Conservation (phyloP, 2,888 invertebrate species). For the Eudasyphora cyanicolor region DNA sequence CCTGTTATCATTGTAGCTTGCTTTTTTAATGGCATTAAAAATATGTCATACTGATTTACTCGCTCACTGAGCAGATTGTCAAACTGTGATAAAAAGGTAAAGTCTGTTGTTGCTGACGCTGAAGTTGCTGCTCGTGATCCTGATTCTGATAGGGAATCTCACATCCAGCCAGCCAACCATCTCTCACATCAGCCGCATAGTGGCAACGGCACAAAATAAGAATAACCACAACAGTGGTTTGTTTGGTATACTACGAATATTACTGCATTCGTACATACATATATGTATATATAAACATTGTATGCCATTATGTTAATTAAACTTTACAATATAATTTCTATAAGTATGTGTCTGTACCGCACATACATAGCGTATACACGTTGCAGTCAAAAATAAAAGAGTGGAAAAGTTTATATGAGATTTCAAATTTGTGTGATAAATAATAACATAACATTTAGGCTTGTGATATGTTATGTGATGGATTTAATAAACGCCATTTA, state of each 20-base stretch:
- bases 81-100: slow-evolving; percentile 23
- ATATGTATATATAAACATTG: neutral
- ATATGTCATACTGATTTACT: slow-evolving; percentile 36
- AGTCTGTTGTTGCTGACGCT: neutral
- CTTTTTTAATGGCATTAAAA: slow-evolving; percentile 29
- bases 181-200: neutral
- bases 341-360: neutral
- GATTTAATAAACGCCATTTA: no score
- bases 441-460: no score
- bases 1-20: neutral
- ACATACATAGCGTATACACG: neutral
- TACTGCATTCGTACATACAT: neutral
- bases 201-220: neutral
- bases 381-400: no score
- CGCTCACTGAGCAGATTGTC: slow-evolving; percentile 6
- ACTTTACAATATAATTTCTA: slow-evolving; percentile 33
- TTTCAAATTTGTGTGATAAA: no score
- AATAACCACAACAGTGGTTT: slow-evolving; percentile 24
- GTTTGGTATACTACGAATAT: neutral
- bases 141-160: neutral
- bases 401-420: no score
- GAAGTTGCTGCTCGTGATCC: neutral
- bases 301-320: slow-evolving; percentile 35
- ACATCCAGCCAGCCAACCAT: neutral
- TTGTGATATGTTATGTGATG: no score